Percentiles rank a stretch among this genome's conserved stretches.
Evolutionary conservation across 2,888 invertebrate species (phyloP).

Genomic region (Catocala sponsa): DNA sequence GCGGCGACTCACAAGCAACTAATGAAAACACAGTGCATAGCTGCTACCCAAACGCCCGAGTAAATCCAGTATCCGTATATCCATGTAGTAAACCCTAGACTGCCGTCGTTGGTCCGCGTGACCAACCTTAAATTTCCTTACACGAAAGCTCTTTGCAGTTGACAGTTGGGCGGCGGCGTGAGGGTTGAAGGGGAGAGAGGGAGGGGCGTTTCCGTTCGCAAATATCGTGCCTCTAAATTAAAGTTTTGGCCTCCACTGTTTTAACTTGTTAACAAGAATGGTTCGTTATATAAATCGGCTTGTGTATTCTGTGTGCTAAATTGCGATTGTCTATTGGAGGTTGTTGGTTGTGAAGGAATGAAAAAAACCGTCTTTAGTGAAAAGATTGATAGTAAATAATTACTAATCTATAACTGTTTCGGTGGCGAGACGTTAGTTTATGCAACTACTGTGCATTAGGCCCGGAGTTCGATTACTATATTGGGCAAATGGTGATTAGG

Average conservation of each 20-base stretch:
- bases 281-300: conserved; percentile 34
- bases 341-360: conserved; percentile 5
- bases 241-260: conserved; percentile 69
- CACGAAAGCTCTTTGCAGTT: conserved; percentile 80
- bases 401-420: background rate
- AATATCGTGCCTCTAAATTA: conserved; percentile 76
- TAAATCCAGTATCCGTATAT: conserved; percentile 43
- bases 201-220: conserved; percentile 66
- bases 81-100: conserved; percentile 50
- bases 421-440: background rate
- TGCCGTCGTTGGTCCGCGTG: conserved; percentile 63
- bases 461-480: too few relatives aligned
- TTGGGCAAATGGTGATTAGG: too few relatives aligned
- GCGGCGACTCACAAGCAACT: conserved; percentile 11
- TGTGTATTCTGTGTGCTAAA: conserved; percentile 19
- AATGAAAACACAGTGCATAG: conserved; percentile 15
- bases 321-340: conserved; percentile 9
- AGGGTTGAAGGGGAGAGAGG: conserved; percentile 20
- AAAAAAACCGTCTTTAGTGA: background rate
- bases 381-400: background rate
- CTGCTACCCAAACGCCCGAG: conserved; percentile 14
- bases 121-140: conserved; percentile 77
- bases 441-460: too few relatives aligned
- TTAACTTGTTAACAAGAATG: conserved; percentile 68
- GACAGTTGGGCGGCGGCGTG: conserved; percentile 67